phyloP scores from a whole-genome alignment of 2,888 invertebrate genomes.

The Corbicula japonica region DNA sequence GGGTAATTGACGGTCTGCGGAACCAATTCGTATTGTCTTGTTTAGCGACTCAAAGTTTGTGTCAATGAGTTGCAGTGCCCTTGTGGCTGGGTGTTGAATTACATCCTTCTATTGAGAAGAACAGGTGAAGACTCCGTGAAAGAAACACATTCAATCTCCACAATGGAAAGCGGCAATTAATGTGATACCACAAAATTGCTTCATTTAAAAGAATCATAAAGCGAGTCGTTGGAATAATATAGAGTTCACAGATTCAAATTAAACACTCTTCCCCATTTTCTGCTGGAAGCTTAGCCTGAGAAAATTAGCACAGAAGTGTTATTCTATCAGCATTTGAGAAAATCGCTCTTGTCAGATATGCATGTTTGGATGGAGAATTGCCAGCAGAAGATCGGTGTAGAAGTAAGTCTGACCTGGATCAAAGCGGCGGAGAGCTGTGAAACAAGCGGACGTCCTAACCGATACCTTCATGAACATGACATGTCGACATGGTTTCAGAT shows the following conservation, averaged over 20 bases:
- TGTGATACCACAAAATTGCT: conserved; percentile 65
- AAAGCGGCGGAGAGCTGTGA: conserved; percentile 24
- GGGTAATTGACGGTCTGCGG: conserved; percentile 54
- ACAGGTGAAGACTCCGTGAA: conserved; percentile 61
- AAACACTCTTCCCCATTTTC: conserved; percentile 1
- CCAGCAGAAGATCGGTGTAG: conserved; percentile 30
- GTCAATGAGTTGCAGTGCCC: conserved; percentile 42
- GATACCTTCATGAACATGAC: conserved; percentile 8
- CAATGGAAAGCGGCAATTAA: conserved; percentile 61
- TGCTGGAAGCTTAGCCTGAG: conserved; percentile 26
- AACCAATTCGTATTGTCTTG: conserved; percentile 49
- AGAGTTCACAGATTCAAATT: conserved; percentile 23
- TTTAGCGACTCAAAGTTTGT: conserved; percentile 18
- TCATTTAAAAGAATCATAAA: conserved; percentile 55
- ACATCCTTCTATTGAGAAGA: conserved; percentile 39
- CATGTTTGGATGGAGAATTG: conserved; percentile 21
- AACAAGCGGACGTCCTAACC: conserved; percentile 25
- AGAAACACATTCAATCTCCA: conserved; percentile 36
- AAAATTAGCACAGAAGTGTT: conserved; percentile 32
- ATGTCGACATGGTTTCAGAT: no score
- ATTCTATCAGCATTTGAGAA: conserved; percentile 18
- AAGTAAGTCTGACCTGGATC: conserved; percentile 40
- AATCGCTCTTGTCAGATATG: conserved; percentile 31
- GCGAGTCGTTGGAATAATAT: conserved; percentile 38
- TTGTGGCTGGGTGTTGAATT: conserved; percentile 47